Conservation (phyloP, 2,888 invertebrate species). For the Orchesella flavescens region DNA sequence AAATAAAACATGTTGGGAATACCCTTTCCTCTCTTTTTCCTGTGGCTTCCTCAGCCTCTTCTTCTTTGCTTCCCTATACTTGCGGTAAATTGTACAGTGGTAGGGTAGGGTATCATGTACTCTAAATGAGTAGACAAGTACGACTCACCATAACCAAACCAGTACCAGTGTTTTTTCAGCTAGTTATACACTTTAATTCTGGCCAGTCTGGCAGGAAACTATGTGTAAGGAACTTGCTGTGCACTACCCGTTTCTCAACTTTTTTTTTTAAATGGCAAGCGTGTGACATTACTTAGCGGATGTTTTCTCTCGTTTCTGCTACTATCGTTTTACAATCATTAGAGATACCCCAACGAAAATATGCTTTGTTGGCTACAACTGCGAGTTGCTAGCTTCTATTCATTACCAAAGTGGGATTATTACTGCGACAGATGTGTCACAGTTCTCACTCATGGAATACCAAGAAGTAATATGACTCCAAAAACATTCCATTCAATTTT, state of each 20-base stretch:
- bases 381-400: neutral
- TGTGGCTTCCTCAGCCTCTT: conserved; percentile 1
- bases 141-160: too few relatives aligned
- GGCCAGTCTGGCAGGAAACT: too few relatives aligned
- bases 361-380: neutral
- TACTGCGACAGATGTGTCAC: conserved; percentile 56
- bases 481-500: neutral
- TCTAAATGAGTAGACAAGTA: too few relatives aligned
- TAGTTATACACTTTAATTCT: too few relatives aligned
- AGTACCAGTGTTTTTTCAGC: too few relatives aligned
- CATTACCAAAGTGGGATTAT: conserved; percentile 39
- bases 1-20: conserved; percentile 35
- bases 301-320: conserved; percentile 19
- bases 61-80: too few relatives aligned
- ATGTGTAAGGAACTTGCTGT: too few relatives aligned
- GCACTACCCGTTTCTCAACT: neutral
- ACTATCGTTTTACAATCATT: conserved; percentile 44
- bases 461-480: neutral
- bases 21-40: neutral
- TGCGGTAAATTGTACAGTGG: too few relatives aligned
- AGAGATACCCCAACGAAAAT: neutral
- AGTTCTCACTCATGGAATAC: neutral
- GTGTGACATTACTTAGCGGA: conserved; percentile 43
- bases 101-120: too few relatives aligned
- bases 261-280: conserved; percentile 30